phyloP scores from a whole-genome alignment of 2,797 vertebrate species.

The Meda fulgida region DNA sequence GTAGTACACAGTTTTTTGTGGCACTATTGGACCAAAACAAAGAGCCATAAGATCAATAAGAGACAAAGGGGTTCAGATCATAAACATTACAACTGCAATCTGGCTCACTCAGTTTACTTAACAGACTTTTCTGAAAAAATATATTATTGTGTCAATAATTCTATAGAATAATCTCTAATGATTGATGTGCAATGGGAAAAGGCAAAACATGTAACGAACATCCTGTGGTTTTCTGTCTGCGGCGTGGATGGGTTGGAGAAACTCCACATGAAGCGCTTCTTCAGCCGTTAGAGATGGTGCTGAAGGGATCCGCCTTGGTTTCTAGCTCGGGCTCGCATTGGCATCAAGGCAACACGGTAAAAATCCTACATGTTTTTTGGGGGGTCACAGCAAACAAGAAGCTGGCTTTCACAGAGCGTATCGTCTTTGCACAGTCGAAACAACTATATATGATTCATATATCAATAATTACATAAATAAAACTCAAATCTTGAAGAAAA shows the following conservation, averaged over 20 bases:
- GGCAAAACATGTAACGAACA: conserved; percentile 6
- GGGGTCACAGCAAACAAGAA: conserved; percentile 19
- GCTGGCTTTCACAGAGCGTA: conserved; percentile 80
- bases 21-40: conserved; percentile 21
- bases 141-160: conserved; percentile 8
- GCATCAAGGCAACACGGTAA: conserved; percentile 53
- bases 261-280: conserved; percentile 36
- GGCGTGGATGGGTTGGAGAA: not conserved
- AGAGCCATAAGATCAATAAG: not conserved
- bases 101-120: not conserved
- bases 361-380: not conserved
- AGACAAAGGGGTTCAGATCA: not conserved
- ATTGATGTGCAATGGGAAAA: conserved; percentile 23
- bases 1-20: not conserved
- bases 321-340: conserved; percentile 36
- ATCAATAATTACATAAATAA: conserved; percentile 72
- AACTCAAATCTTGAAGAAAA: conserved; percentile 74
- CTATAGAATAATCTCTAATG: conserved; percentile 1
- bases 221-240: no score
- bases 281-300: not conserved
- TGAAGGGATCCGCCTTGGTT: conserved; percentile 2
- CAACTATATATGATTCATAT: conserved; percentile 65
- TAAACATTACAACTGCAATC: not conserved
- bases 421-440: conserved; percentile 65
- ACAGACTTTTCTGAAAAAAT: not conserved